phyloP scores from a whole-genome alignment of 2,888 invertebrate species.

The Lycia hirtaria region DNA sequence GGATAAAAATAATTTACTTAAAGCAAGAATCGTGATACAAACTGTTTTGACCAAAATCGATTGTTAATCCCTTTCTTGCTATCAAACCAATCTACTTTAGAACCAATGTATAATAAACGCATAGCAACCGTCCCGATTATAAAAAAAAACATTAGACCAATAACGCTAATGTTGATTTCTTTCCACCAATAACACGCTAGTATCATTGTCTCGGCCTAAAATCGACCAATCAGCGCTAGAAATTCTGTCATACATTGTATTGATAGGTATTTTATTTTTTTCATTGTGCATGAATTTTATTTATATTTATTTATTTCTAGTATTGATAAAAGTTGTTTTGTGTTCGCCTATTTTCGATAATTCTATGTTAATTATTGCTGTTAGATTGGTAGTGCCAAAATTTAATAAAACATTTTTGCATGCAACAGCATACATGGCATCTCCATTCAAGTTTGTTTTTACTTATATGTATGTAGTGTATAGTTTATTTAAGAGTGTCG shows the following conservation, averaged over 20 bases:
- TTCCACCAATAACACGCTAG: neutral
- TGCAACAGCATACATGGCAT: too few species aligned
- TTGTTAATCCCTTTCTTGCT: slow-evolving; percentile 64
- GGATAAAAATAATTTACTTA: neutral
- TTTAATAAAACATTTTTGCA: slow-evolving; percentile 31
- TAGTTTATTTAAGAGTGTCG: too few species aligned
- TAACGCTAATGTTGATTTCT: neutral
- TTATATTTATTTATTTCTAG: neutral
- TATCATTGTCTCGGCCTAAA: neutral
- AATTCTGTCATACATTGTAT: too few species aligned
- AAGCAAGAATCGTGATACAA: slow-evolving; percentile 32
- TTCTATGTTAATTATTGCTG: neutral
- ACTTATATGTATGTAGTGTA: too few species aligned
- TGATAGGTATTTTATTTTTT: neutral
- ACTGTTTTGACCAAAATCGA: slow-evolving; percentile 53
- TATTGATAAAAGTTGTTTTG: too few species aligned
- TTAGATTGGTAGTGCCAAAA: slow-evolving; percentile 60
- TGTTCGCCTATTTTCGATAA: neutral
- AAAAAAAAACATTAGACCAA: neutral
- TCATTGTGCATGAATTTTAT: neutral
- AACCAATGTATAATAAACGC: neutral
- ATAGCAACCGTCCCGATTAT: too few species aligned
- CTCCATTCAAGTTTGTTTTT: too few species aligned
- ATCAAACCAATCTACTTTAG: neutral
- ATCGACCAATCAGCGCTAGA: neutral